Percentiles rank a stretch among this genome's conserved stretches.
Evolutionary conservation across 2,797 vertebrate genomes (phyloP).

Genomic region (Pseudochirops cupreus): DNA sequence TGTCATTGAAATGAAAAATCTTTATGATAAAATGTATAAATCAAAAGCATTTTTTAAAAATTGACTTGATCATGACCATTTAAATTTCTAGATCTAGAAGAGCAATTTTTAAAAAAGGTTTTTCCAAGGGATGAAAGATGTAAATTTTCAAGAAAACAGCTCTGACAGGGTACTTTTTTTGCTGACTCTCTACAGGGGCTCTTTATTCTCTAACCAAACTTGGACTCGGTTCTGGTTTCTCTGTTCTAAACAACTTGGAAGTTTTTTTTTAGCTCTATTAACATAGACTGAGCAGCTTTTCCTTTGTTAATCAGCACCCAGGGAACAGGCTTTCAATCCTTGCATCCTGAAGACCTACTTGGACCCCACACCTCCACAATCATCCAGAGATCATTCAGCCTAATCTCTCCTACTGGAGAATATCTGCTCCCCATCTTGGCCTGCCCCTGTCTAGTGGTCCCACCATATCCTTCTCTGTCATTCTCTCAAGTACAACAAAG

Average conservation of each 20-base stretch:
- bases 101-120: background rate
- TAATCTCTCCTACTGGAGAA: background rate
- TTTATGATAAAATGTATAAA: background rate
- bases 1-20: background rate
- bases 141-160: background rate
- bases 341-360: background rate
- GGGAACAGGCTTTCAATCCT: background rate
- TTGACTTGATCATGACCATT: background rate
- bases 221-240: too few species aligned
- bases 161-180: background rate
- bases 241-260: too few species aligned
- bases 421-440: background rate
- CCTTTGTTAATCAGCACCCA: background rate
- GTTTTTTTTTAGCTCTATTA: background rate
- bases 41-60: background rate
- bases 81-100: background rate
- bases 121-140: background rate
- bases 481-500: background rate
- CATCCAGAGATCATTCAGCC: background rate
- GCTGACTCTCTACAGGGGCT: background rate
- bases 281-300: background rate
- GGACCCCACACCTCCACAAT: background rate
- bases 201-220: background rate
- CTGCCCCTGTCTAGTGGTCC: background rate
- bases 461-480: background rate